Evolutionary conservation across 2,113 vertebrate species (phyloP), one percentile per base, ranked within the genome.

Genomic region (Piaya cayana): DNA sequence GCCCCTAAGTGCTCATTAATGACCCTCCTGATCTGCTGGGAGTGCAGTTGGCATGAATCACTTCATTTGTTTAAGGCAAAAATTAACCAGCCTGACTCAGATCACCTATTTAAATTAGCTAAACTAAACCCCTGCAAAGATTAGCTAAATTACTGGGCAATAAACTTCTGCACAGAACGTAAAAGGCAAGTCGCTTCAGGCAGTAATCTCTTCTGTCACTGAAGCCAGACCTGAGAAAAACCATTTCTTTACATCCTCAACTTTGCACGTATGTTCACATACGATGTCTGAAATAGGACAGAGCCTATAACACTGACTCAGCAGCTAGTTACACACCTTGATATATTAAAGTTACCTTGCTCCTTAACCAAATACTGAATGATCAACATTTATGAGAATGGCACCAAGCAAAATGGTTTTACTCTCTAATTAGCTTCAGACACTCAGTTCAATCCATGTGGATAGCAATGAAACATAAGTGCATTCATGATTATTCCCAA

Each of bases 191-290:
- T 13, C 47, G 11, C 29, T 69, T 29, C 18, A 60, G 64, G 19
- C 56, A 89, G 27, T 10, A 17, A 49, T 12, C 30, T n/a, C 55
- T 64, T 11, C 77, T 16, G 22, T 8, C 27, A 14, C 22, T 63
- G 37, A 52, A 52, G 45, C 4, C 53, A 68, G 45, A n/a, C 30
- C 55, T 49, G 36, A 19, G 53, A 76, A 68, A 65, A 2, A 39
- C 0, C 0, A 3, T 15, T 9, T 22, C 0, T 82, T 77, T 32
- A 19, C 13, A 16, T 22, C 20, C 86, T 67, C 8, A 1, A 0
- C 47, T 59, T 56, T 29, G 15, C 27, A 26, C 26, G 23, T 30
- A 12, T 45, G 13, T 26, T 90, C 65, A 72, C 39, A 68, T 5
- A 53, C 0, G 1, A 26, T 26, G n/a, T 14, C 30, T 82, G 69